Conservation (phyloP, 1,140 invertebrate genomes). For the Protaetia brevitarsis region DNA sequence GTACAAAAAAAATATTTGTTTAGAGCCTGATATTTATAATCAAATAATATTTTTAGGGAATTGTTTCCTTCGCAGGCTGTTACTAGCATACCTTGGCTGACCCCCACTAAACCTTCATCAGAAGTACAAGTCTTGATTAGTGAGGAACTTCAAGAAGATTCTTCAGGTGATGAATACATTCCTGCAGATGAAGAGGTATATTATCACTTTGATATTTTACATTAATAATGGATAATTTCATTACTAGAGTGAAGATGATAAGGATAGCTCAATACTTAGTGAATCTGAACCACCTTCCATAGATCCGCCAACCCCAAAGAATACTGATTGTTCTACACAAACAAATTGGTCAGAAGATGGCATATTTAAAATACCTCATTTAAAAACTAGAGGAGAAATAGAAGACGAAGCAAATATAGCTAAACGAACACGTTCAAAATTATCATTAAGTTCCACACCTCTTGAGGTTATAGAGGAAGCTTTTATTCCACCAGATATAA, state of each 20-base stretch:
- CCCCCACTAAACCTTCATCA: slow-evolving; percentile 53
- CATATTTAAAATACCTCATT: slow-evolving; percentile 67
- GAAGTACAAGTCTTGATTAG: slow-evolving; percentile 71
- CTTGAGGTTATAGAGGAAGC: slow-evolving; percentile 83
- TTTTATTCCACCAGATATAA: slow-evolving; percentile 86
- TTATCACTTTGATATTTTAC: neutral
- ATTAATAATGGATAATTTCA: neutral
- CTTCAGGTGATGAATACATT: slow-evolving; percentile 83
- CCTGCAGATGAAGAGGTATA: slow-evolving; percentile 61
- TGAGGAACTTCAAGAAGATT: slow-evolving; percentile 79
- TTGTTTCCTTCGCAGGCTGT: slow-evolving; percentile 60
- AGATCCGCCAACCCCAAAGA: slow-evolving; percentile 52
- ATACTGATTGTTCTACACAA: slow-evolving; percentile 42
- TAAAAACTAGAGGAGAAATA: slow-evolving; percentile 32
- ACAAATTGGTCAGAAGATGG: slow-evolving; percentile 58
- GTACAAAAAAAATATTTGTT: slow-evolving; percentile 51
- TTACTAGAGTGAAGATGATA: slow-evolving; percentile 62
- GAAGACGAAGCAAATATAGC: slow-evolving; percentile 67
- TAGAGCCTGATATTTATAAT: slow-evolving; percentile 24
- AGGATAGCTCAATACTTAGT: slow-evolving; percentile 57
- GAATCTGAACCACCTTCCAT: slow-evolving; percentile 60
- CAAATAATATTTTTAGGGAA: slow-evolving; percentile 60
- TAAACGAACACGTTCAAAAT: slow-evolving; percentile 81
- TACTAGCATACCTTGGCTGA: slow-evolving; percentile 54
- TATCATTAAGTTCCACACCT: slow-evolving; percentile 77